These are phyloP conservation scores for Polydesmus complanatus DNA, from an alignment of 2,888 invertebrate genomes.

Conservation along the genomic window DNA sequence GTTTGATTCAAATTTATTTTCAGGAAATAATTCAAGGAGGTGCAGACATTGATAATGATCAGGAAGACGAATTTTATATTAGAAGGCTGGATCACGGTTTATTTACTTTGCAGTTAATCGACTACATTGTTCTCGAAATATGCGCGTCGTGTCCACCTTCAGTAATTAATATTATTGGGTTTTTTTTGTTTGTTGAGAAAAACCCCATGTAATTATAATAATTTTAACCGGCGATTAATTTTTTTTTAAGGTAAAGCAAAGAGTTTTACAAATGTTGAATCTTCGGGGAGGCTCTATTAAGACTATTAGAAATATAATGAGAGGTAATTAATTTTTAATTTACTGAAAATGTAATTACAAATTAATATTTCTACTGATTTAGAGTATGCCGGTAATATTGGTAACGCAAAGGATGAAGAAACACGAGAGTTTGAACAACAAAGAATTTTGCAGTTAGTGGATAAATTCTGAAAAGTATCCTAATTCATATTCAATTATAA, in stretches of 20 bases:
- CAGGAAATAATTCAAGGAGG: conserved; percentile 27
- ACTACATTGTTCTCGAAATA: conserved; percentile 51
- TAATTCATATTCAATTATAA: no score
- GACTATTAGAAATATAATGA: conserved; percentile 82
- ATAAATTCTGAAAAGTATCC: conserved; percentile 84
- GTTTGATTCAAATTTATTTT: not conserved
- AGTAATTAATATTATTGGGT: conserved; percentile 10
- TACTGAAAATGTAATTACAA: no score
- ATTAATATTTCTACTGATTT: conserved; percentile 21
- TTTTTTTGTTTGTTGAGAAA: not conserved
- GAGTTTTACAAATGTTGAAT: conserved; percentile 75
- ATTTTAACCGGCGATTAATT: no score
- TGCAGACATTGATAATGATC: conserved; percentile 46
- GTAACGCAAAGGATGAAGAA: conserved; percentile 60
- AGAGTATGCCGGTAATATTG: conserved; percentile 93
- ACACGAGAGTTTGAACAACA: conserved; percentile 80
- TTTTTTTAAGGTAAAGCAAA: conserved; percentile 47
- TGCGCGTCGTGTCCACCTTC: conserved; percentile 26
- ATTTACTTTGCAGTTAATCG: conserved; percentile 89
- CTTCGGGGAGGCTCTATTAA: conserved; percentile 80
- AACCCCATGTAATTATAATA: not conserved
- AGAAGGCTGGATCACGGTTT: conserved; percentile 81
- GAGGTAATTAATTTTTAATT: conserved; percentile 44
- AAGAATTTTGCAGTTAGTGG: conserved; percentile 78
- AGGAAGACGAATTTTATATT: conserved; percentile 75